Percentiles rank a stretch among this genome's conserved stretches.
These are phyloP conservation scores for Holacanthus passer DNA, from an alignment of 2,113 vertebrate genomes.

Conservation along the genomic window DNA sequence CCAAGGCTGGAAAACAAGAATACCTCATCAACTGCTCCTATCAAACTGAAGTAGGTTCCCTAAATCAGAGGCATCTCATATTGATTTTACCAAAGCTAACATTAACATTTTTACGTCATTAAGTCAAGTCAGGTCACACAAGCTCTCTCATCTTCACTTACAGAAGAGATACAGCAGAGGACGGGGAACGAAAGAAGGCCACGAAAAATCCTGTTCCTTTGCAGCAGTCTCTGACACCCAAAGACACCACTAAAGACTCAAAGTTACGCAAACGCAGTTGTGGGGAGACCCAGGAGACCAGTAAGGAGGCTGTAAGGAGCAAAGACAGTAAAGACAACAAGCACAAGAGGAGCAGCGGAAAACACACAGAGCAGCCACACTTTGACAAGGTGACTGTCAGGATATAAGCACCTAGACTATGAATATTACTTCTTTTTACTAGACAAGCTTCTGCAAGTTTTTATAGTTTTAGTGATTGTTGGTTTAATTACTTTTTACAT, in stretches of 20 bases:
- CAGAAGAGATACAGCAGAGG: conserved; percentile 80
- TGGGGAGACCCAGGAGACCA: conserved; percentile 54
- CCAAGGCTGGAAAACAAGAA: conserved; percentile 81
- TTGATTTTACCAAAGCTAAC: background rate
- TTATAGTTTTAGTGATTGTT: background rate
- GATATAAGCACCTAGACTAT: background rate
- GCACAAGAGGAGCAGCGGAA: conserved; percentile 84
- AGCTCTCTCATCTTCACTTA: background rate
- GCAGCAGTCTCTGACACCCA: conserved; percentile 49
- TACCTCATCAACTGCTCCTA: conserved; percentile 52
- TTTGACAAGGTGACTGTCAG: conserved; percentile 46
- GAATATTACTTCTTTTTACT: background rate
- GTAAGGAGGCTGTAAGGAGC: conserved; percentile 62
- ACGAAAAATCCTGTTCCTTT: conserved; percentile 58
- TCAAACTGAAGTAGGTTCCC: conserved; percentile 84
- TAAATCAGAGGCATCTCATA: background rate
- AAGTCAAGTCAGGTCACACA: background rate
- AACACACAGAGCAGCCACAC: conserved; percentile 51
- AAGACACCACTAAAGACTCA: conserved; percentile 61
- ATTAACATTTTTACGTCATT: too few relatives aligned
- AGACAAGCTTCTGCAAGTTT: background rate
- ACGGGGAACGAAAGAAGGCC: conserved; percentile 75
- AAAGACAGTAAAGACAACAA: conserved; percentile 80
- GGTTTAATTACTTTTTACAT: background rate
- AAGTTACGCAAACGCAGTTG: conserved; percentile 76